These are phyloP conservation scores for Drosophila kikkawai DNA, from an alignment of 1,140 invertebrate genomes.

Conservation along the genomic window DNA sequence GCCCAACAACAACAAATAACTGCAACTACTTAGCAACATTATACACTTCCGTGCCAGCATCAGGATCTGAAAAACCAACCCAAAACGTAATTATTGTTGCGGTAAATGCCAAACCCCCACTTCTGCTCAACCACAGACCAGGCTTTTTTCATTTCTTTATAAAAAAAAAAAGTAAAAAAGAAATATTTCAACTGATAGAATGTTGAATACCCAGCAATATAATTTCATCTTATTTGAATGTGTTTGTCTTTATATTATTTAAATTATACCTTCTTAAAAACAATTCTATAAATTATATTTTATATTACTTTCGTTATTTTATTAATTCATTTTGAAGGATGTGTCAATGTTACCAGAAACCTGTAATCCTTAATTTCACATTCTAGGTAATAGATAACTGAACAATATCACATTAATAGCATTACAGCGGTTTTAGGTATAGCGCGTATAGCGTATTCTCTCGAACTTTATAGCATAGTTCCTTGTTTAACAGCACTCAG, in stretches of 20 bases:
- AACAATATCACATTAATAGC: too few relatives aligned
- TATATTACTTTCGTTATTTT: too few relatives aligned
- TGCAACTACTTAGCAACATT: constrained; percentile 82
- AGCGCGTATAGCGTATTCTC: too few relatives aligned
- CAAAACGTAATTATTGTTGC: constrained; percentile 82
- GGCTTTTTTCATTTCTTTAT: constrained; percentile 78
- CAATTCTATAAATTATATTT: too few relatives aligned
- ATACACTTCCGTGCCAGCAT: constrained; percentile 79
- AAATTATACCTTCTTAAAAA: too few relatives aligned
- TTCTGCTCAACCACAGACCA: constrained; percentile 49
- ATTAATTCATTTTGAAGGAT: too few relatives aligned
- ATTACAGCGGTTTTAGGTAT: too few relatives aligned
- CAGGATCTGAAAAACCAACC: constrained; percentile 55
- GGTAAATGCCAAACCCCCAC: constrained; percentile 58
- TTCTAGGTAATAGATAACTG: too few relatives aligned
- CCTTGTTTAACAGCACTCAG: too few relatives aligned
- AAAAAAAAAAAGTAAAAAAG: constrained; percentile 25
- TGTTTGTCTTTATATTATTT: background rate
- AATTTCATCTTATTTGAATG: fast-evolving
- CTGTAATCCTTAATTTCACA: too few relatives aligned
- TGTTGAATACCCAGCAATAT: background rate
- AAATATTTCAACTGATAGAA: background rate
- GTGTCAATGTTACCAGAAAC: too few relatives aligned
- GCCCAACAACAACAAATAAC: constrained; percentile 57
- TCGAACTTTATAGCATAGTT: too few relatives aligned